Conservation (phyloP, 2,113 vertebrate species). For the Corapipo altera region DNA sequence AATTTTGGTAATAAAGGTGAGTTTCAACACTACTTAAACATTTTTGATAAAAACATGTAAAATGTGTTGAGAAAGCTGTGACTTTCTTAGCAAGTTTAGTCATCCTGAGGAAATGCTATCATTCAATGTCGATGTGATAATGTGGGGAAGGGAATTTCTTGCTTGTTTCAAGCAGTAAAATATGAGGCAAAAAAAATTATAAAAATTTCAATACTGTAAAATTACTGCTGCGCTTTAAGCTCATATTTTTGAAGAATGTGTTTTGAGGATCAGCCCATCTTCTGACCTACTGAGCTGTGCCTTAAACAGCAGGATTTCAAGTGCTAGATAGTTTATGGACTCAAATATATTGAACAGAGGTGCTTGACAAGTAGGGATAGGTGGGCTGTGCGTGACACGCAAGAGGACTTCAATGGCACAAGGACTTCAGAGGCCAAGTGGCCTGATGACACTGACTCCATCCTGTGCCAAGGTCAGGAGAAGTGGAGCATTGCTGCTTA, state of each 20-base stretch:
- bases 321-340: background rate
- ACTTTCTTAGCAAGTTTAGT: background rate
- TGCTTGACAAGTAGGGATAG: background rate
- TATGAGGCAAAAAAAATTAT: background rate
- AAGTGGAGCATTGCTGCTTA: background rate
- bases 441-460: background rate
- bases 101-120: background rate
- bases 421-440: background rate
- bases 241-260: background rate
- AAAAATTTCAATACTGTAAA: background rate
- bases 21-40: constrained; percentile 6
- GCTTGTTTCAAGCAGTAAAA: background rate
- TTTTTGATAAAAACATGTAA: background rate
- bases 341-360: background rate
- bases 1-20: constrained; percentile 79
- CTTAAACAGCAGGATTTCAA: background rate
- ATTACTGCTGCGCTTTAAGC: background rate
- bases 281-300: background rate
- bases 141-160: background rate
- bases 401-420: background rate
- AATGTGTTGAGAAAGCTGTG: background rate
- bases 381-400: background rate
- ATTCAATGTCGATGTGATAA: background rate
- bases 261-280: background rate
- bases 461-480: background rate